phyloP scores from a whole-genome alignment of 2,113 vertebrate species.

The Limanda limanda region DNA sequence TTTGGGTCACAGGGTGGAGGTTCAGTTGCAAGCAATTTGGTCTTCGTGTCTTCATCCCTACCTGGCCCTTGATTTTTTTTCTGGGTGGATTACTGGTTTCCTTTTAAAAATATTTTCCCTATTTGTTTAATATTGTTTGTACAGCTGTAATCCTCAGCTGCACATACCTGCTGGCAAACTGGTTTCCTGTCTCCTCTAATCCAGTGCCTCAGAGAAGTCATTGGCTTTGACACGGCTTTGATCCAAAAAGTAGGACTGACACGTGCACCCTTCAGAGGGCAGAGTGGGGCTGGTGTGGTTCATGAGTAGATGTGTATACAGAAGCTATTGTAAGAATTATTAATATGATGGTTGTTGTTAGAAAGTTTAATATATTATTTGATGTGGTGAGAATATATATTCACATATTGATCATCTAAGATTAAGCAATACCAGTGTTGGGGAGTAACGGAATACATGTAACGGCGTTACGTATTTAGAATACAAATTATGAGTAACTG shows the following conservation, averaged over 20 bases:
- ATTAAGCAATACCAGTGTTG: too few relatives aligned
- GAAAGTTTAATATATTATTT: background rate
- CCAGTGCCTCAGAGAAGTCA: slow-evolving; percentile 57
- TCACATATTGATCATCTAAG: too few relatives aligned
- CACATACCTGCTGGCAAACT: slow-evolving; percentile 66
- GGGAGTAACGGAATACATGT: too few relatives aligned
- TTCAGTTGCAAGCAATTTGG: slow-evolving; percentile 62
- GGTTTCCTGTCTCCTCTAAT: slow-evolving; percentile 71
- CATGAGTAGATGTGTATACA: background rate
- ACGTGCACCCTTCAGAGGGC: slow-evolving; percentile 8
- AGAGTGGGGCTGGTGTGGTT: background rate
- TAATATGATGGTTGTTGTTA: background rate
- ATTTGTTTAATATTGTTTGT: slow-evolving; percentile 83
- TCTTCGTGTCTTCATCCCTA: slow-evolving; percentile 67
- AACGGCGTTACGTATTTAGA: too few relatives aligned
- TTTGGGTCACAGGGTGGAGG: slow-evolving; percentile 40
- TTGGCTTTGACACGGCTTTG: slow-evolving; percentile 71
- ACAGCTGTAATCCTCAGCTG: slow-evolving; percentile 78
- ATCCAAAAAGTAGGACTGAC: slow-evolving; percentile 53
- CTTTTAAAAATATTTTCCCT: slow-evolving; percentile 80
- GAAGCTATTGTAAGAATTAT: slow-evolving; percentile 1
- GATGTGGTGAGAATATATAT: too few relatives aligned
- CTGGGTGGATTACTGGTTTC: slow-evolving; percentile 77
- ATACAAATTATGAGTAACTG: too few relatives aligned
- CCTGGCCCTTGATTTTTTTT: slow-evolving; percentile 70